Percentiles rank a stretch among this genome's conserved stretches.
Evolutionary conservation across 2,888 invertebrate species (phyloP).

Genomic region (Nudaria mundana): DNA sequence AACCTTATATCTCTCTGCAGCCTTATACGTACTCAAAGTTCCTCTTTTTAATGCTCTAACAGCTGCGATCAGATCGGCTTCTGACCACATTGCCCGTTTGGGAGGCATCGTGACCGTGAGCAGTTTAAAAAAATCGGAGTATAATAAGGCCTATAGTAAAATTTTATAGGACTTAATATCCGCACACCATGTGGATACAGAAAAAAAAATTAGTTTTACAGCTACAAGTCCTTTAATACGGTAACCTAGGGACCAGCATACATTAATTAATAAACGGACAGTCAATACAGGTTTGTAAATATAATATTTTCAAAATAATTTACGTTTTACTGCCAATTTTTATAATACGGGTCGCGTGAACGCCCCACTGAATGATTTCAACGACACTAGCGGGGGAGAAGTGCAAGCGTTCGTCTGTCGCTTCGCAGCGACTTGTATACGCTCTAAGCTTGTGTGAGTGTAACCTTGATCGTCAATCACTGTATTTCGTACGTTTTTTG

Average conservation of each 20-base stretch:
- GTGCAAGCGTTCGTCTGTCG: not conserved
- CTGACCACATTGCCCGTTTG: constrained; percentile 27
- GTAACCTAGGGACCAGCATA: constrained; percentile 7
- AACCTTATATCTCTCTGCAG: constrained; percentile 26
- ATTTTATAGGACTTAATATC: constrained; percentile 7
- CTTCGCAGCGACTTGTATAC: constrained; percentile 7
- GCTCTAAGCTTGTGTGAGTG: constrained; percentile 11
- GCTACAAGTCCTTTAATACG: constrained; percentile 1
- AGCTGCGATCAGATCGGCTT: constrained; percentile 22
- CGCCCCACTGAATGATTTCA: constrained; percentile 2
- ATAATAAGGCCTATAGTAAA: not conserved
- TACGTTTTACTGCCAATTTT: constrained; percentile 8
- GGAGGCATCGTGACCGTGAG: constrained; percentile 17
- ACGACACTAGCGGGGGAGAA: not conserved
- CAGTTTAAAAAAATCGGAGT: constrained; percentile 9
- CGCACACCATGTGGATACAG: constrained; percentile 3
- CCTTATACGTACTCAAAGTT: constrained; percentile 18
- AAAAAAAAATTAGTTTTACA: constrained; percentile 1
- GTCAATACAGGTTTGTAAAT: constrained; percentile 6
- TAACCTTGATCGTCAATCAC: constrained; percentile 10
- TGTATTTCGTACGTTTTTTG: constrained; percentile 11
- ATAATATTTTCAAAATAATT: constrained; percentile 13
- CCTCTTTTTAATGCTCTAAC: constrained; percentile 26
- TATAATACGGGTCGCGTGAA: not conserved
- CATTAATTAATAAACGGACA: constrained; percentile 10